phyloP scores from a whole-genome alignment of 2,113 vertebrate species.

The rat (Rattus norvegicus) region DNA sequence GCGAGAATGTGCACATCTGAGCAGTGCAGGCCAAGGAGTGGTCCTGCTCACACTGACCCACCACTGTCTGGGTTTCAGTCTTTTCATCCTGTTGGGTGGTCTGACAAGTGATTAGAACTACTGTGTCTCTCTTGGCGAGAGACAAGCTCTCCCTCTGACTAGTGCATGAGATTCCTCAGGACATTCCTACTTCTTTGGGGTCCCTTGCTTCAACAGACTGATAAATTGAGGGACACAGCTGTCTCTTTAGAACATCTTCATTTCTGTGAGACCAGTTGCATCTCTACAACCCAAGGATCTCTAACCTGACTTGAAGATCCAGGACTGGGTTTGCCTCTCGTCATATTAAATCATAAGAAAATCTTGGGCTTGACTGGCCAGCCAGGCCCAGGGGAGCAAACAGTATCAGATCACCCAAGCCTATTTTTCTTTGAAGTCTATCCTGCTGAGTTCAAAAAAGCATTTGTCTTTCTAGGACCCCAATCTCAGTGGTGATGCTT shows the following conservation, averaged over 20 bases:
- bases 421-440: not conserved
- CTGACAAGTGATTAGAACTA: not conserved
- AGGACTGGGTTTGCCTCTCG: not conserved
- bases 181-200: not conserved
- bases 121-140: not conserved
- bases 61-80: not conserved
- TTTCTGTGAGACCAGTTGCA: not conserved
- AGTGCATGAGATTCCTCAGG: not conserved
- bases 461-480: not conserved
- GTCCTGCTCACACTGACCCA: not conserved
- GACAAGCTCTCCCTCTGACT: not conserved
- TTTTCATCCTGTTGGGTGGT: not conserved
- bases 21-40: not conserved
- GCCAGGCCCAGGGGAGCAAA: not conserved
- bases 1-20: not conserved
- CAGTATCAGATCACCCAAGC: not conserved
- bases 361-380: not conserved
- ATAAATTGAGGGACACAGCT: not conserved
- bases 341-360: not conserved
- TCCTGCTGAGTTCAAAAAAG: not conserved
- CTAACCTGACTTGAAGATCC: not conserved
- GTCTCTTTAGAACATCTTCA: not conserved
- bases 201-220: not conserved
- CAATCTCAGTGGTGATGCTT: not conserved
- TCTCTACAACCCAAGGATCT: not conserved